A percentile compares a stretch with the other conserved stretches of the same genome.
phyloP scores from a whole-genome alignment of 2,113 vertebrate genomes.

The Pollimyrus isidori region DNA sequence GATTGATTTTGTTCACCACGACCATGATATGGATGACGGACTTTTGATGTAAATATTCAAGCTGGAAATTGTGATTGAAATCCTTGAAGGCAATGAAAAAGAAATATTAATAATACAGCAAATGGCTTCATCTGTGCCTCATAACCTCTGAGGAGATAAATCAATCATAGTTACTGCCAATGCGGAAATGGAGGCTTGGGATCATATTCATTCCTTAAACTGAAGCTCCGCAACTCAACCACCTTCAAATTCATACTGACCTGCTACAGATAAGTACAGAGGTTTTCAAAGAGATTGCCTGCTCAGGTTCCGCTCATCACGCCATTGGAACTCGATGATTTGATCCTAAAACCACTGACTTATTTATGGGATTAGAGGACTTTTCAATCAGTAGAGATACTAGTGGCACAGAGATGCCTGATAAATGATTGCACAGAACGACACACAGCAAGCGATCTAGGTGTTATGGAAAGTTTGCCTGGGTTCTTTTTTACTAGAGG shows the following conservation, averaged over 20 bases:
- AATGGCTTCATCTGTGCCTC: slow-evolving; percentile 14
- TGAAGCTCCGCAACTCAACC: not conserved
- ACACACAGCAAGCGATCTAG: not conserved
- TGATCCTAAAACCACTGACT: not conserved
- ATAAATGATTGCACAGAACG: not conserved
- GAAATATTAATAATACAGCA: not conserved
- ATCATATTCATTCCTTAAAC: slow-evolving; percentile 1
- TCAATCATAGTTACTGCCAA: slow-evolving; percentile 1
- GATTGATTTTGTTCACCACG: not conserved
- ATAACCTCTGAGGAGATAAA: slow-evolving; percentile 9
- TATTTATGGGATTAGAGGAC: slow-evolving; percentile 5
- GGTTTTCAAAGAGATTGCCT: not conserved
- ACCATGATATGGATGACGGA: not conserved
- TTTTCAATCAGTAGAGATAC: not conserved
- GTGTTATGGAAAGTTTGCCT: not conserved
- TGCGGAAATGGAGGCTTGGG: not conserved
- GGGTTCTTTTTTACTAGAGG: not conserved
- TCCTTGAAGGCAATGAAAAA: not conserved
- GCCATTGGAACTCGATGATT: not conserved
- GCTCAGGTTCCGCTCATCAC: not conserved
- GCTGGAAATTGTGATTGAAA: slow-evolving; percentile 14
- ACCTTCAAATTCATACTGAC: not conserved
- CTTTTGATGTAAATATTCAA: slow-evolving; percentile 9
- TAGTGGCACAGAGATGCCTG: not conserved
- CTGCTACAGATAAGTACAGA: not conserved